phyloP scores from a whole-genome alignment of 2,113 vertebrate species.

The Acanthochromis polyacanthus region DNA sequence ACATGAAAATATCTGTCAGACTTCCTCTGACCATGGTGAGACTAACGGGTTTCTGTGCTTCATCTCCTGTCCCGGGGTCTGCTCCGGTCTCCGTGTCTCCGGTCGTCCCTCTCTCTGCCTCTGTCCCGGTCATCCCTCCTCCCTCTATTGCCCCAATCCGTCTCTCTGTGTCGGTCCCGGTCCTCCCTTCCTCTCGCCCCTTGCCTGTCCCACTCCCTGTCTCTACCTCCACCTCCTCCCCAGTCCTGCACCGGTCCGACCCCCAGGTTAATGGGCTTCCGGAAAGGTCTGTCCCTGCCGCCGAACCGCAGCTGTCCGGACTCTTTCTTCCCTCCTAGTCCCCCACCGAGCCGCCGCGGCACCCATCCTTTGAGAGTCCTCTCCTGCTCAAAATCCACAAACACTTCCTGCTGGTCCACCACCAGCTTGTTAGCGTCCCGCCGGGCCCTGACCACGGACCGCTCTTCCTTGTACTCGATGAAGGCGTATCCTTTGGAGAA shows the following conservation, averaged over 20 bases:
- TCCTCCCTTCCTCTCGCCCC: constrained; percentile 84
- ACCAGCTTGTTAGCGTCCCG: constrained; percentile 93
- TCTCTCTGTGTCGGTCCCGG: constrained; percentile 82
- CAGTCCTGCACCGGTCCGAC: constrained; percentile 79
- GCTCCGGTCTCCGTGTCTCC: constrained; percentile 78
- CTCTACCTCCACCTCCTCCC: constrained; percentile 55
- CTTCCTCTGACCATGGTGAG: too few relatives aligned
- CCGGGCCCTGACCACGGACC: constrained; percentile 89
- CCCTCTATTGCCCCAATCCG: constrained; percentile 76
- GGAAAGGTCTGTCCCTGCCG: constrained; percentile 94
- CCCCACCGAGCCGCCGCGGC: constrained; percentile 93
- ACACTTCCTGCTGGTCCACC: constrained; percentile 93
- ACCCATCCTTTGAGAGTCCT: constrained; percentile 94
- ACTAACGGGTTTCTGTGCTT: not conserved
- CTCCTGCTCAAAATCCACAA: constrained; percentile 95
- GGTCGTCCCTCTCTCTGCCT: constrained; percentile 79
- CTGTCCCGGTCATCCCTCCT: constrained; percentile 79
- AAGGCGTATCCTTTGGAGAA: constrained; percentile 96
- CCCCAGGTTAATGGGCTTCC: constrained; percentile 92
- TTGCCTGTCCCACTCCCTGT: constrained; percentile 82
- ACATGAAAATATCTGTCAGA: not conserved
- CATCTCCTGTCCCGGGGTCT: constrained; percentile 78
- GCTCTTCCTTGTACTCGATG: constrained; percentile 94
- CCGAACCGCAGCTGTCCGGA: constrained; percentile 96
- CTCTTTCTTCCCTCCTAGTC: constrained; percentile 96